Conservation (phyloP, 1,140 invertebrate species). For the Mesaphorura yosii region DNA sequence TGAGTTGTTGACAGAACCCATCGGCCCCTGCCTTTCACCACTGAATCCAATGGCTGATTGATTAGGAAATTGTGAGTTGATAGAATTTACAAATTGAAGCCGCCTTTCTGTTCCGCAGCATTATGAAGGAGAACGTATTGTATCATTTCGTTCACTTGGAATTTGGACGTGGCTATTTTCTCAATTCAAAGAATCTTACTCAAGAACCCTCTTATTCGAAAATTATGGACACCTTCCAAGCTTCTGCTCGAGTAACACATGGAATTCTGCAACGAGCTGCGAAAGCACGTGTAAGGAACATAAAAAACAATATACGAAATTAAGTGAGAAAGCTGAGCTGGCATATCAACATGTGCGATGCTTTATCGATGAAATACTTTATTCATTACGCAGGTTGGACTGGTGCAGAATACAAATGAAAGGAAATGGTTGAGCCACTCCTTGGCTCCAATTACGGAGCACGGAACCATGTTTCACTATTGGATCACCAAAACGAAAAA, state of each 20-base stretch:
- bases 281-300: slow-evolving; percentile 15
- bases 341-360: too few species aligned
- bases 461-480: slow-evolving; percentile 53
- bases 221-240: slow-evolving; percentile 18
- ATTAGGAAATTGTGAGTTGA: too few species aligned
- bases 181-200: slow-evolving; percentile 5
- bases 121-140: slow-evolving; percentile 16
- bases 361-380: too few species aligned
- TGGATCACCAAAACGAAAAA: slow-evolving; percentile 1
- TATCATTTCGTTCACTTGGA: slow-evolving; percentile 25
- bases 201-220: not conserved
- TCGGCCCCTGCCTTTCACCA: too few species aligned
- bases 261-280: slow-evolving; percentile 21
- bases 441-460: slow-evolving; percentile 62
- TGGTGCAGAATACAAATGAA: too few species aligned
- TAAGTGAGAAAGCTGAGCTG: too few species aligned
- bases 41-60: too few species aligned
- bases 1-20: too few species aligned
- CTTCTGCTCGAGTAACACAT: slow-evolving; percentile 17
- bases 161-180: slow-evolving; percentile 18
- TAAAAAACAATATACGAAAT: not conserved
- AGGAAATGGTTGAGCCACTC: slow-evolving; percentile 54
- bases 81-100: too few species aligned
- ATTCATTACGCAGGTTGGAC: too few species aligned
- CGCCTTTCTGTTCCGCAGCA: slow-evolving; percentile 9